Base-by-base conservation (phyloP, 2,888 invertebrate species). In the Cistogaster globosa region DNA sequence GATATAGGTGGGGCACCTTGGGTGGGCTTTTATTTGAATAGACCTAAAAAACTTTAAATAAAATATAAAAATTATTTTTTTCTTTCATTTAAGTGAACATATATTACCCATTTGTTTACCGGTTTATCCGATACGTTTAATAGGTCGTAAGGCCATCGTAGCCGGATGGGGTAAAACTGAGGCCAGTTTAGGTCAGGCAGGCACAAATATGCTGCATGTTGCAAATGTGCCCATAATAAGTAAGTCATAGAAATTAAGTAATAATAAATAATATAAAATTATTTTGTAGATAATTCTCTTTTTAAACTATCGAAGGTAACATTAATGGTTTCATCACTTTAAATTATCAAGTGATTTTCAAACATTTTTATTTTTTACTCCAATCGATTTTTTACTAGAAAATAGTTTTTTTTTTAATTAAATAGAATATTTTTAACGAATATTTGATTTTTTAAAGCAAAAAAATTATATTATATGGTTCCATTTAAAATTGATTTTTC, bases 111-210 rank as follows among this genome's bases (percentile, higher is more conserved):
- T 97, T 82, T 97, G 97, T 89, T 93, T 97, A 58, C 97, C 97
- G 0, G 93, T 94, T 11, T 88, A 89, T 72, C 91, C 92, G 18
- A 91, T 94, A 48, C 89, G 92, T 22, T 87, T 94, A 65, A 92
- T 93, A 60, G 95, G 95, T 0, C 93, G 94, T 81, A 94, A 94
- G 79, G 96, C 94, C 0, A 93, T 95, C 0, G 96, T 97, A 0
- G 97, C 97, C 0, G 97, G 97, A 0, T 97, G 97, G 97, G 97
- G 97, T 1, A 97, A 97, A 92, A 96, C 96, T 0, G 96, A 96
- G 86, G 94, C 95, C 0, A 95, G 94, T 58, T 94, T 94, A 82
- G 95, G 95, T 0, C 96, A 96, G 86, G 96, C 96, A 16, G 97
- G 97, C 9, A 97, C 97, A 0, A 96, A 97, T 89, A 93, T 96